phyloP scores from a whole-genome alignment of 2,888 invertebrate genomes.

The Bugulina stolonifera region DNA sequence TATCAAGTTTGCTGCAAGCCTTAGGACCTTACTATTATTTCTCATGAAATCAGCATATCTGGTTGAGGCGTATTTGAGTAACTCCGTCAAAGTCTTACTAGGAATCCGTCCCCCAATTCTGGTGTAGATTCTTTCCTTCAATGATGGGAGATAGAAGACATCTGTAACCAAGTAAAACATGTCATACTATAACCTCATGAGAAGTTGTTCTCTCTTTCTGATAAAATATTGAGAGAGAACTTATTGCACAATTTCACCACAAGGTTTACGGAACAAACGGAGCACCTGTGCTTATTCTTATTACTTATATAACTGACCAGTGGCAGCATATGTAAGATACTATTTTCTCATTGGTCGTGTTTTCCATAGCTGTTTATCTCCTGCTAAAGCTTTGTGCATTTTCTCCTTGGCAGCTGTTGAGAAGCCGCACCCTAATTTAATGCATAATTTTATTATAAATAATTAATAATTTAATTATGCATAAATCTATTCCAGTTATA shows the following conservation, averaged over 20 bases:
- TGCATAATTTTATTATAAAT: background rate
- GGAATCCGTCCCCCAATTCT: background rate
- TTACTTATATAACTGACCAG: background rate
- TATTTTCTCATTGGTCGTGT: background rate
- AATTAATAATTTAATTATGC: no score
- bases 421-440: conserved; percentile 6
- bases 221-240: no score
- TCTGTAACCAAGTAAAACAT: conserved; percentile 6
- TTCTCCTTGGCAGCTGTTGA: background rate
- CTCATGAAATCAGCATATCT: conserved; percentile 21
- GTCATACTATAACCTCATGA: no score
- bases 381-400: background rate
- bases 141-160: background rate
- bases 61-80: background rate
- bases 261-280: no score
- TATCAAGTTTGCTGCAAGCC: no score
- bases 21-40: background rate
- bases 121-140: background rate
- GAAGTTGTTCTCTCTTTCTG: no score
- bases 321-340: background rate
- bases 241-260: no score
- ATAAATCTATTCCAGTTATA: no score
- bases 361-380: background rate
- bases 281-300: no score
- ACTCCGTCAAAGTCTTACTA: background rate